Percentiles rank a stretch among this genome's conserved stretches.
phyloP scores from a whole-genome alignment of 1,140 invertebrate genomes.

The Eurosta solidaginis region DNA sequence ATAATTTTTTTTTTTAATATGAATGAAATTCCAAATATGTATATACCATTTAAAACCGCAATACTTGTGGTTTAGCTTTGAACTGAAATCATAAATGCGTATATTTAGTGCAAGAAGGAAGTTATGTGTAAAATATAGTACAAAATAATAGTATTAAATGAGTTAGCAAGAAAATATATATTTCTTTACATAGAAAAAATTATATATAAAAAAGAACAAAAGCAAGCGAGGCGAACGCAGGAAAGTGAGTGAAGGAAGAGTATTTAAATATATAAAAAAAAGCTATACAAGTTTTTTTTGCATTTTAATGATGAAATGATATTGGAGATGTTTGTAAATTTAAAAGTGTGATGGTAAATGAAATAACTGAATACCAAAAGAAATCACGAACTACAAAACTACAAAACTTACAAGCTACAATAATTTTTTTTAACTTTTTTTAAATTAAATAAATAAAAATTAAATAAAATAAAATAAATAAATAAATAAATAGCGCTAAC shows the following conservation, averaged over 20 bases:
- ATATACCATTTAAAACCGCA: not conserved
- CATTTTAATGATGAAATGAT: no score
- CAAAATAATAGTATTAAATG: no score
- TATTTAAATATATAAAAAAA: not conserved
- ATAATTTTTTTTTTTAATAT: no score
- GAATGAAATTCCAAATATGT: not conserved
- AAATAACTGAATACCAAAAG: not conserved
- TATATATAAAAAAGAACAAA: not conserved
- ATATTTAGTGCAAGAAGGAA: not conserved
- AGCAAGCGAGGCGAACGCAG: slow-evolving; percentile 12
- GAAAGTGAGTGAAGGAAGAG: not conserved
- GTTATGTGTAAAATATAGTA: not conserved
- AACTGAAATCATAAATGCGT: not conserved
- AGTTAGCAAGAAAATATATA: not conserved
- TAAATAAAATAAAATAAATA: slow-evolving; percentile 55
- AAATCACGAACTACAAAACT: not conserved
- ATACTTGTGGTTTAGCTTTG: not conserved
- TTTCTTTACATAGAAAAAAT: not conserved
- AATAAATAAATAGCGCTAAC: slow-evolving; percentile 53
- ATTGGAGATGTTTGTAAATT: not conserved
- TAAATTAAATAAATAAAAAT: slow-evolving; percentile 42
- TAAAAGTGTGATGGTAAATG: not conserved
- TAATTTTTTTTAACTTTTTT: slow-evolving; percentile 10
- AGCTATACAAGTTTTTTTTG: no score
- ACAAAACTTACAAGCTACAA: slow-evolving; percentile 9